These are phyloP conservation scores for Acrobasis repandana DNA, from an alignment of 2,888 invertebrate species.

Conservation along the genomic window DNA sequence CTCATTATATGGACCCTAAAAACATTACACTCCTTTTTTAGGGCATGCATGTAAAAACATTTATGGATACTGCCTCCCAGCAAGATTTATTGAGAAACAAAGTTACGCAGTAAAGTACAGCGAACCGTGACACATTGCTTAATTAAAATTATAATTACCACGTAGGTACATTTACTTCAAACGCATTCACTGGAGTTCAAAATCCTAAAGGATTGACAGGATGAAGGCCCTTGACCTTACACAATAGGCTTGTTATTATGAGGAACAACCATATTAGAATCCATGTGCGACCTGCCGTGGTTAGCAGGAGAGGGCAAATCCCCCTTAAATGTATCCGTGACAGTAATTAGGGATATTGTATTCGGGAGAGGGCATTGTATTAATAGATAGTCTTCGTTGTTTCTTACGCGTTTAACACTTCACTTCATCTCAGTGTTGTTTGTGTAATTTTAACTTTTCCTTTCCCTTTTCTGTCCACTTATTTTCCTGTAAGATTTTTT, in stretches of 20 bases:
- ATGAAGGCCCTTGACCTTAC: neutral
- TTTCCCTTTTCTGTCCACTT: too few relatives aligned
- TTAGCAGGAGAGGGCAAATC: neutral
- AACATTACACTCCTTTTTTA: too few relatives aligned
- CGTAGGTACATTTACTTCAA: neutral
- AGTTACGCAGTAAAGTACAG: neutral
- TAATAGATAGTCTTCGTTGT: neutral
- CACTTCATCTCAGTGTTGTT: too few relatives aligned
- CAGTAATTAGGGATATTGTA: neutral
- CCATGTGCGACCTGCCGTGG: neutral
- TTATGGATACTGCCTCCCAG: too few relatives aligned
- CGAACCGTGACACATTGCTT: neutral
- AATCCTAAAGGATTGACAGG: neutral
- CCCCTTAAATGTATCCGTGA: neutral
- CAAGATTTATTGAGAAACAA: neutral
- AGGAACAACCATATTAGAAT: neutral
- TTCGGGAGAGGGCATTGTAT: neutral
- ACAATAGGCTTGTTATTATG: neutral
- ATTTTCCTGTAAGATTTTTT: too few relatives aligned
- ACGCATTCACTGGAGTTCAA: neutral
- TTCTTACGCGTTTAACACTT: too few relatives aligned
- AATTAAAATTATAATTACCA: constrained; percentile 6
- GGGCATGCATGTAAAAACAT: too few relatives aligned
- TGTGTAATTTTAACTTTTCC: too few relatives aligned
- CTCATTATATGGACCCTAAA: too few relatives aligned